These are phyloP conservation scores for Lucilia cuprina DNA, from an alignment of 1,140 invertebrate species.

Conservation along the genomic window DNA sequence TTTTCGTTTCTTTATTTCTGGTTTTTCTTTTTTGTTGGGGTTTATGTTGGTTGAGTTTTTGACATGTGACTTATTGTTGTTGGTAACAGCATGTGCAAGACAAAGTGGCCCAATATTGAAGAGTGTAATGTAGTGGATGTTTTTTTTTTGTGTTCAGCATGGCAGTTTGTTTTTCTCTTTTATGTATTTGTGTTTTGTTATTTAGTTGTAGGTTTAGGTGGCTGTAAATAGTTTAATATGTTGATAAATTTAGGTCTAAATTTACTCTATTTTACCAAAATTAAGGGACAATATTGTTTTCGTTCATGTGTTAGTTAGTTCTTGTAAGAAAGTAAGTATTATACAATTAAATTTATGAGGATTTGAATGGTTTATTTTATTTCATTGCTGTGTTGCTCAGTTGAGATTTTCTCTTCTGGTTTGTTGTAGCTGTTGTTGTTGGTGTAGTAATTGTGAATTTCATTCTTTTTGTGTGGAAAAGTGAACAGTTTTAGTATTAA, in stretches of 20 bases:
- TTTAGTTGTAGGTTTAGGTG: neutral
- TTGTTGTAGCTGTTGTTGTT: neutral
- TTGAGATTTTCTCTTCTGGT: neutral
- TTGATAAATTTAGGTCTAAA: neutral
- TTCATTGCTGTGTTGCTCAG: neutral
- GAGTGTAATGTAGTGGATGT: neutral
- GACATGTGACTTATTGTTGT: conserved; percentile 31
- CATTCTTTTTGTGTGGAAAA: neutral
- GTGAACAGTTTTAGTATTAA: neutral
- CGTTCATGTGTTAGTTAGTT: neutral
- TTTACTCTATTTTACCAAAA: too few species aligned
- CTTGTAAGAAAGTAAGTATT: neutral
- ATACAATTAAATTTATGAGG: conserved; percentile 21
- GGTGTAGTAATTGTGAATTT: neutral
- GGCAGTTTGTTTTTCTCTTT: neutral
- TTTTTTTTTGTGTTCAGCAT: neutral
- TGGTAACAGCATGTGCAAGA: conserved; percentile 19
- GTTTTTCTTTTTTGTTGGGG: neutral
- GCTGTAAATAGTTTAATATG: neutral
- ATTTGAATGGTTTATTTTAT: neutral
- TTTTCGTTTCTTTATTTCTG: neutral
- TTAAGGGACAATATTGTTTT: too few species aligned
- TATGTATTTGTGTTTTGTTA: neutral
- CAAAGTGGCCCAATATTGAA: neutral
- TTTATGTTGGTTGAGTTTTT: neutral